Evolutionary conservation across 2,113 vertebrate genomes (phyloP).

Genomic region (Cavia aperea): DNA sequence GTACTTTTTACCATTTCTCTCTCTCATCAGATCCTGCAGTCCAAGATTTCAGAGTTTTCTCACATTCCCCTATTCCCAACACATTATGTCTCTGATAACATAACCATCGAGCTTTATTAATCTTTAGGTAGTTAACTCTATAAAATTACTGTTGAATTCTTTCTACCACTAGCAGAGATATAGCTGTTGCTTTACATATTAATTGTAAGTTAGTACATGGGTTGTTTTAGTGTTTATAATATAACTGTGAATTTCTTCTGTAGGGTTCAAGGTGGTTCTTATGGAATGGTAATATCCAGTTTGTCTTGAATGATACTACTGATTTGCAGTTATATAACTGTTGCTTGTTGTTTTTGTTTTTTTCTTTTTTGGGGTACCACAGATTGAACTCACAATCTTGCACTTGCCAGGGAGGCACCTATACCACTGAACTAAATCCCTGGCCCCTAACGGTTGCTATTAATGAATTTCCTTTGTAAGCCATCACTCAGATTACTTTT

Average conservation of each 20-base stretch:
- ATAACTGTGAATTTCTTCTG: background rate
- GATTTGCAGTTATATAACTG: background rate
- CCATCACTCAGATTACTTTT: background rate
- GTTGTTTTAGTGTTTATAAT: background rate
- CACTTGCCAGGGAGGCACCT: too few relatives aligned
- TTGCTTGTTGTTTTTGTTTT: background rate
- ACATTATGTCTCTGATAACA: background rate
- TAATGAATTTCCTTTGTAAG: background rate
- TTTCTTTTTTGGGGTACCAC: too few relatives aligned
- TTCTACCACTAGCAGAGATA: background rate
- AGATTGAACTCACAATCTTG: too few relatives aligned
- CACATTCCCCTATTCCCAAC: background rate
- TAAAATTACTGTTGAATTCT: background rate
- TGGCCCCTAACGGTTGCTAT: background rate
- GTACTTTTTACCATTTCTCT: background rate
- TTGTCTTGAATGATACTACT: background rate
- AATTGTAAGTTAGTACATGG: background rate
- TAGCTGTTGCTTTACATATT: background rate
- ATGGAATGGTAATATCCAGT: background rate
- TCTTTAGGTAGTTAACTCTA: background rate
- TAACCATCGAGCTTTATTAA: background rate
- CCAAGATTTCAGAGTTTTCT: background rate
- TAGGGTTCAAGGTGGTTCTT: background rate
- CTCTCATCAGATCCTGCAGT: background rate
- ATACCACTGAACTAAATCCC: too few relatives aligned